phyloP scores from a whole-genome alignment of 2,888 invertebrate species.

The Strigamia transsilvanica region DNA sequence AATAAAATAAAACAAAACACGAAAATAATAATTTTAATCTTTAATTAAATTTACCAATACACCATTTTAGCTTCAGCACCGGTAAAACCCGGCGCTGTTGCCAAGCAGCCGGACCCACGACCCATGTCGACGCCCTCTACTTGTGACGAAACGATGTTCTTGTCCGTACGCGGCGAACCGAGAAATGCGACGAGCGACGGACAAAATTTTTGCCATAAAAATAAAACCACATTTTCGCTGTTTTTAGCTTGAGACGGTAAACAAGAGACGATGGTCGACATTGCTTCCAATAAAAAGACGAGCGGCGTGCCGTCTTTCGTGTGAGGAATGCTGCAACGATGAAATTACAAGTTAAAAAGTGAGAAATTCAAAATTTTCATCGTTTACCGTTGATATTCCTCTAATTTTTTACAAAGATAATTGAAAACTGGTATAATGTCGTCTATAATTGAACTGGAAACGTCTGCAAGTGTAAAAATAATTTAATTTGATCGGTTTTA shows the following conservation, averaged over 20 bases:
- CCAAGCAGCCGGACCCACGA: conserved; percentile 74
- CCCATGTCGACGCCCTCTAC: conserved; percentile 68
- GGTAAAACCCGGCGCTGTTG: conserved; percentile 79
- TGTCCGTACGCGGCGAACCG: conserved; percentile 85
- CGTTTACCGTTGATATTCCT: conserved; percentile 79
- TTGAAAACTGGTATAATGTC: conserved; percentile 91
- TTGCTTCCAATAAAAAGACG: conserved; percentile 56
- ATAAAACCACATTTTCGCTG: conserved; percentile 60
- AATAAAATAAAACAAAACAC: conserved; percentile 50
- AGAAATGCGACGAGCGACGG: conserved; percentile 87
- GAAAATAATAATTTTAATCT: conserved; percentile 5
- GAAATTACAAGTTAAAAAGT: conserved; percentile 18
- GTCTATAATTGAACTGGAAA: conserved; percentile 65
- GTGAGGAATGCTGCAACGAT: conserved; percentile 51
- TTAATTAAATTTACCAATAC: conserved; percentile 72
- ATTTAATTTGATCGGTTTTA: not conserved
- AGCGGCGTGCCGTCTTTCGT: conserved; percentile 44
- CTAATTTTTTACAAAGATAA: conserved; percentile 83
- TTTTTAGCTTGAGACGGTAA: conserved; percentile 58
- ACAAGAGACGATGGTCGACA: conserved; percentile 58
- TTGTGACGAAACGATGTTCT: conserved; percentile 73
- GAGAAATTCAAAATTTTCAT: conserved; percentile 57
- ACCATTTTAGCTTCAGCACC: conserved; percentile 88
- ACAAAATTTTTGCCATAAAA: conserved; percentile 79
- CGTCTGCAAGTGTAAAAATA: conserved; percentile 20